Conservation (phyloP, 2,888 invertebrate species). For the Tetragnatha montana region DNA sequence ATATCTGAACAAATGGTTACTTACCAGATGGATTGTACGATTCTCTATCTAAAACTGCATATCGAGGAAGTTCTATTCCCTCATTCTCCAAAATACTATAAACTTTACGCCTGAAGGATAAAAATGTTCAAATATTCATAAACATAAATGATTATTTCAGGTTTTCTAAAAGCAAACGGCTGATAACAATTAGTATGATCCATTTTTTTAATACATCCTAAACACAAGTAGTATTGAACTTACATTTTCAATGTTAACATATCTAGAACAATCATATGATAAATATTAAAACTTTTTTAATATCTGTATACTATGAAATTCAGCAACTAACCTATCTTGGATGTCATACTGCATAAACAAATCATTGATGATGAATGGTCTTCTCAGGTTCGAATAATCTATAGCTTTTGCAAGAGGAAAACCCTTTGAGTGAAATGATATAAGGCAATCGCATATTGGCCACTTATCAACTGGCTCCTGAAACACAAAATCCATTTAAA, state of each 20-base stretch:
- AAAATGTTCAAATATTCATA: background rate
- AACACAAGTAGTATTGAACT: too few relatives aligned
- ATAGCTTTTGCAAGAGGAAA: conserved; percentile 99
- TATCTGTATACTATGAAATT: background rate
- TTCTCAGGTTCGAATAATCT: conserved; percentile 92
- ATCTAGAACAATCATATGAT: too few relatives aligned
- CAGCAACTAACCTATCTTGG: conserved; percentile 81
- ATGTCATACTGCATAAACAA: conserved; percentile 98
- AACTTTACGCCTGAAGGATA: conserved; percentile 85
- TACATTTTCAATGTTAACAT: too few relatives aligned
- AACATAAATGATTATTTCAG: too few relatives aligned
- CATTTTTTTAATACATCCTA: too few relatives aligned
- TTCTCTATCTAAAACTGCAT: conserved; percentile 96
- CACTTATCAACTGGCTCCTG: conserved; percentile 97
- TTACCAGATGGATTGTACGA: conserved; percentile 90
- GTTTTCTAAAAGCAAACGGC: too few relatives aligned
- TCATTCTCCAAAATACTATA: conserved; percentile 94
- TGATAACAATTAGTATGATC: too few relatives aligned
- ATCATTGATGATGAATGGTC: conserved; percentile 98
- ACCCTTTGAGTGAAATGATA: conserved; percentile 98
- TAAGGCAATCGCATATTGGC: conserved; percentile 97
- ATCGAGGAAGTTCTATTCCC: conserved; percentile 97
- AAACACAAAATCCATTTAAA: conserved; percentile 72
- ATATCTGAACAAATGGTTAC: background rate
- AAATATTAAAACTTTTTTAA: too few relatives aligned